Conservation (phyloP, 2,113 vertebrate species). For the Pipa parva region DNA sequence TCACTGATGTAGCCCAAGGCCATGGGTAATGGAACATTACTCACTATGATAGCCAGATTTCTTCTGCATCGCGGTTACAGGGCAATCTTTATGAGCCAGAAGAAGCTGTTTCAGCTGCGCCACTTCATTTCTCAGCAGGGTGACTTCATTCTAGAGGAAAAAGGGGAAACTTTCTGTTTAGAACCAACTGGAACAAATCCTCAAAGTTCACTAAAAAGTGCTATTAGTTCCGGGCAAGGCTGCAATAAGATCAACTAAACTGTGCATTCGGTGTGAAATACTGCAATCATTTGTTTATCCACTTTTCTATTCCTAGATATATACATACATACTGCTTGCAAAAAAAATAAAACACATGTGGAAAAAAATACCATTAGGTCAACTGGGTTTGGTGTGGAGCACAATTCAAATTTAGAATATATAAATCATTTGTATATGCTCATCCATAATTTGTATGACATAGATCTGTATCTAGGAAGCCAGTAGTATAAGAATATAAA, state of each 20-base stretch:
- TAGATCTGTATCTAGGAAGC: no score
- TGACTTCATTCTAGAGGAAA: constrained; percentile 90
- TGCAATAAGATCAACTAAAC: no score
- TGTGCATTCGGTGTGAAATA: no score
- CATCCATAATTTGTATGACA: no score
- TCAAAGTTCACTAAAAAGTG: constrained; percentile 51
- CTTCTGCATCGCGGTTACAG: constrained; percentile 99
- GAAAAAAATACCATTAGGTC: no score
- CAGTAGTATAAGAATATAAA: background rate
- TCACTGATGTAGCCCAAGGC: constrained; percentile 68
- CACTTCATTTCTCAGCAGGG: constrained; percentile 98
- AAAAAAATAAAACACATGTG: no score
- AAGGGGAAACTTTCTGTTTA: constrained; percentile 67
- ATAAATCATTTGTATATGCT: no score
- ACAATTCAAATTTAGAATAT: no score
- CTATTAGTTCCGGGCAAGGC: constrained; percentile 45
- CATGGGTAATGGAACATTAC: constrained; percentile 88
- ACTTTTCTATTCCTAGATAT: no score
- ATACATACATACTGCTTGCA: no score
- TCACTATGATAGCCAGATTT: constrained; percentile 98
- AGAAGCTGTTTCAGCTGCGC: constrained; percentile 99
- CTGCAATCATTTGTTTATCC: no score
- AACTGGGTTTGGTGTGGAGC: no score
- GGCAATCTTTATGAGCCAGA: constrained; percentile 99
- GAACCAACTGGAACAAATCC: constrained; percentile 49